Base-by-base conservation (phyloP, 2,888 invertebrate genomes). In the Pheosia tremula region DNA sequence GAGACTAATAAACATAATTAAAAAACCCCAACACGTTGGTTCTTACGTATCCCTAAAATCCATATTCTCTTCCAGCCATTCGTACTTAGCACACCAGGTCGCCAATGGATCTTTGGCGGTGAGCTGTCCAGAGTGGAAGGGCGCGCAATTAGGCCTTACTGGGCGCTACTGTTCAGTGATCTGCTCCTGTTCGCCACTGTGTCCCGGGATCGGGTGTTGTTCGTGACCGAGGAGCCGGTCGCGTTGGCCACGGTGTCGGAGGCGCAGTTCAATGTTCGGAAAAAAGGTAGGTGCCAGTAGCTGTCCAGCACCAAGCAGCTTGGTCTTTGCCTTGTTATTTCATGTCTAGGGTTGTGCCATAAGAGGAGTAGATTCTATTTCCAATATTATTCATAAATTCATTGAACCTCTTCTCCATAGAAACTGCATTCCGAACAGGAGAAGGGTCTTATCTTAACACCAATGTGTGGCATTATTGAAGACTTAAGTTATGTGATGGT, bases 61-160 rank as follows among this genome's bases (percentile, higher is more conserved):
- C 47, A 11, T 4, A 47, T 54, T 52, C 39, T 59, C 11, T 91
- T 90, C 9, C 85, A 96, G 95, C 97, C 98, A 59, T 98, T 98
- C 86, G 96, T 97, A 59, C 91, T 98, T 84, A 97, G 96, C 79
- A 96, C 97, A 76, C 96, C 97, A 58, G 97, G 97, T 39, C 95
- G 98, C 58, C 97, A 97, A 86, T 98, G 98, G 98, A 97, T 98
- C 63, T 98, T 98, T 77, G 98, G 97, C 5, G 97, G 98, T 0
- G 97, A 98, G 77, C 89, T 98, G 41, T 96, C 96, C 10, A 95
- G 97, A 68, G 96, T 97, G 2, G 98, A 98, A 89, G 97, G 97
- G 0, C 94, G 97, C 56, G 96, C 96, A 3, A 95, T 97, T 39
- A 95, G 97, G 66, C 97, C 97, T 0, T 97, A 97, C 83, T 98